Percentiles rank a stretch among this genome's conserved stretches.
Evolutionary conservation across 2,797 vertebrate genomes (phyloP).

Genomic region (Lithobates pipiens): DNA sequence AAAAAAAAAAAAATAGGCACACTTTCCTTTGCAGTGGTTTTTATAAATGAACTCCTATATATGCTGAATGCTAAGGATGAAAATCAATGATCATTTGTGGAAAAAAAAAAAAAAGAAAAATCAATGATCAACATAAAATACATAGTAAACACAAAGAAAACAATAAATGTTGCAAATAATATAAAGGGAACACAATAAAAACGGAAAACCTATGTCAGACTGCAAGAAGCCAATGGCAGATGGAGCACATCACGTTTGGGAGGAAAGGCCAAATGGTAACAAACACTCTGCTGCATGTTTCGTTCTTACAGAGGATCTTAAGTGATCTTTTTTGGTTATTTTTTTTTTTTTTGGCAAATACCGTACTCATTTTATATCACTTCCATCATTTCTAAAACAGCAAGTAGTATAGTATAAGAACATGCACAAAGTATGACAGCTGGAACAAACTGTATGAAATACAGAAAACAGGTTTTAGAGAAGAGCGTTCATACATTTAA

Average conservation of each 20-base stretch:
- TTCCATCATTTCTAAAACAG: not conserved
- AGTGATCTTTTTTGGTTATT: not conserved
- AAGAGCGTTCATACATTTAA: slow-evolving; percentile 30
- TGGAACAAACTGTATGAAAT: slow-evolving; percentile 19
- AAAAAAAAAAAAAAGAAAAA: too few species aligned
- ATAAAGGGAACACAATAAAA: slow-evolving; percentile 64
- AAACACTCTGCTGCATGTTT: slow-evolving; percentile 92
- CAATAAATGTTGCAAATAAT: slow-evolving; percentile 61
- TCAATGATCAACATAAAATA: slow-evolving; percentile 61
- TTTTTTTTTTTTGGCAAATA: not conserved
- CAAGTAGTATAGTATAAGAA: slow-evolving; percentile 39
- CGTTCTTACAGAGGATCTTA: slow-evolving; percentile 62
- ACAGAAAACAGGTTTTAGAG: slow-evolving; percentile 2
- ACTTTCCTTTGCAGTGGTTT: not conserved
- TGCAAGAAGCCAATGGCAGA: slow-evolving; percentile 80
- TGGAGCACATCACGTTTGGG: slow-evolving; percentile 58
- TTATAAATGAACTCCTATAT: not conserved
- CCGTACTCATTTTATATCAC: not conserved
- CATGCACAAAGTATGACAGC: slow-evolving; percentile 44
- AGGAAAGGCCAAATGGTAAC: slow-evolving; percentile 59
- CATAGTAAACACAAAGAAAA: not conserved
- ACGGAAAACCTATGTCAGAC: slow-evolving; percentile 97
- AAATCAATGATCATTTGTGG: not conserved
- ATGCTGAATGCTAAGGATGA: slow-evolving; percentile 16
- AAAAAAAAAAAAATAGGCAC: too few species aligned